Conservation (phyloP, 2,888 invertebrate species). For the Ennomos fuscantarius region DNA sequence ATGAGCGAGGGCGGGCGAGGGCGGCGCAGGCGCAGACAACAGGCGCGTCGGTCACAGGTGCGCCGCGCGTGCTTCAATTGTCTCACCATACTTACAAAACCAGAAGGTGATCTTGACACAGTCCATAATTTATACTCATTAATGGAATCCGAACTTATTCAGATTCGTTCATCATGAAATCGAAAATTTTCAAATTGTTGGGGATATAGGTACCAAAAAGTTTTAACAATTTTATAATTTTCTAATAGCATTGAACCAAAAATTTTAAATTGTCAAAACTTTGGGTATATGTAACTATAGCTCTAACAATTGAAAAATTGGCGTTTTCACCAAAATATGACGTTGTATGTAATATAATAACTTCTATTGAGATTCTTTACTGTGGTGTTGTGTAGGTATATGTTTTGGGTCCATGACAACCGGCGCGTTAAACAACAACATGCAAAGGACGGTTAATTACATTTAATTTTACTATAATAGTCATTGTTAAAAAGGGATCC, state of each 20-base stretch:
- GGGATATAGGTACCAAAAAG: too few relatives aligned
- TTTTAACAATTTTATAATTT: too few relatives aligned
- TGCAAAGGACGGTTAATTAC: conserved; percentile 60
- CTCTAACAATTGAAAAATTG: too few relatives aligned
- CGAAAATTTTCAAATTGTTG: too few relatives aligned
- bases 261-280: too few relatives aligned
- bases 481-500: conserved; percentile 44
- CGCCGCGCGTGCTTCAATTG: conserved; percentile 60
- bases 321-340: too few relatives aligned
- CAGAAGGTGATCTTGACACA: not conserved
- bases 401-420: conserved; percentile 23
- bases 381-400: not conserved
- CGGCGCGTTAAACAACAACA: conserved; percentile 40
- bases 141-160: too few relatives aligned
- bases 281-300: too few relatives aligned
- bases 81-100: not conserved
- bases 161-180: too few relatives aligned
- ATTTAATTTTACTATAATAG: conserved; percentile 62
- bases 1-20: conserved; percentile 68
- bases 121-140: too few relatives aligned
- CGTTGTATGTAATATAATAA: too few relatives aligned
- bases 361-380: not conserved
- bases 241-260: too few relatives aligned
- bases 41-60: conserved; percentile 62
- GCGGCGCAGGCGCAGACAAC: conserved; percentile 51